These are phyloP conservation scores for Spea bombifrons DNA, from an alignment of 2,113 vertebrate genomes.

Conservation along the genomic window DNA sequence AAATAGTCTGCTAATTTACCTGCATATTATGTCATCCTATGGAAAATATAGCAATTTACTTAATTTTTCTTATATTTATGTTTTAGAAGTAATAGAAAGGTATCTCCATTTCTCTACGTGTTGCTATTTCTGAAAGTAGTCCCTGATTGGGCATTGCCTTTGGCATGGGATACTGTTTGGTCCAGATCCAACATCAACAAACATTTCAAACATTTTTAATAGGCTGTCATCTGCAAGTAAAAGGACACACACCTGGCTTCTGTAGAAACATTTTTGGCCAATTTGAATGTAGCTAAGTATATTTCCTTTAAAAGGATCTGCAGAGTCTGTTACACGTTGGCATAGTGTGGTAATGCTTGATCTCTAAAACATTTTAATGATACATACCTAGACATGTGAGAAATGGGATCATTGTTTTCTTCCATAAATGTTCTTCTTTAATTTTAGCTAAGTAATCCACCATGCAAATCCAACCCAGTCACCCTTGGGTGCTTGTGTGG, in stretches of 20 bases:
- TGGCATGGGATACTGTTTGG: slow-evolving; percentile 14
- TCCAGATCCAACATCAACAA: slow-evolving; percentile 31
- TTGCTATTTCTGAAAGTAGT: slow-evolving; percentile 2
- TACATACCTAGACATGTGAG: not conserved
- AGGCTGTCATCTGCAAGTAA: slow-evolving; percentile 32
- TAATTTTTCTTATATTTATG: not conserved
- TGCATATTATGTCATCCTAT: too few species aligned
- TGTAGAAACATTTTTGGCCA: slow-evolving; percentile 21
- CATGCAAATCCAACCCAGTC: too few species aligned
- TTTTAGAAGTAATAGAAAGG: not conserved
- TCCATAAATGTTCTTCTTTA: too few species aligned
- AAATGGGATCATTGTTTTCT: too few species aligned
- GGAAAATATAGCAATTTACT: too few species aligned
- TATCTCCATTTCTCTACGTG: not conserved
- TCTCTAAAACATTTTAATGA: slow-evolving; percentile 1
- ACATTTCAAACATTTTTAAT: slow-evolving; percentile 43
- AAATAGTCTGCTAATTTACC: too few species aligned
- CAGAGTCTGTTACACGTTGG: not conserved
- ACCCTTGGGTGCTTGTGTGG: too few species aligned
- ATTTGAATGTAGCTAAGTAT: not conserved
- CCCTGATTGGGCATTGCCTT: slow-evolving; percentile 5
- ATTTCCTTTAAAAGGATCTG: slow-evolving; percentile 25
- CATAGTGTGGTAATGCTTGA: not conserved
- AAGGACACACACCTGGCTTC: slow-evolving; percentile 39
- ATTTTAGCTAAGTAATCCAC: too few species aligned